Conservation (phyloP, 2,888 invertebrate species). For the Germaria angustata region DNA sequence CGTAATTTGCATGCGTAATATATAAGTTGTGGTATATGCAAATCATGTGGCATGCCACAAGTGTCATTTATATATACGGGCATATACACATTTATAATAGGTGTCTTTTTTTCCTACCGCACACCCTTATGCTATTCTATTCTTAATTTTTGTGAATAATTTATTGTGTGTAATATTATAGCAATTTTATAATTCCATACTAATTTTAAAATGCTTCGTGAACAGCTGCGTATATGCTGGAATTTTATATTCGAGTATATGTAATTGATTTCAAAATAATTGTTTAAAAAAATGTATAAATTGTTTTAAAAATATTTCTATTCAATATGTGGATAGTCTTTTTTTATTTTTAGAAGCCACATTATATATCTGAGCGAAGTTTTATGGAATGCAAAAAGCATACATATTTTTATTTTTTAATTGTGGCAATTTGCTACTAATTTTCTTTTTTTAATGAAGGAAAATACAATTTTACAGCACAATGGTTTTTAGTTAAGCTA, state of each 20-base stretch:
- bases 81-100: conserved; percentile 18
- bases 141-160: conserved; percentile 24
- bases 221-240: conserved; percentile 9
- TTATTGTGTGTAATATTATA: conserved; percentile 7
- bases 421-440: too few species aligned
- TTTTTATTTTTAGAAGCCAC: too few species aligned
- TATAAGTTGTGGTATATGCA: conserved; percentile 58
- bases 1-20: conserved; percentile 55
- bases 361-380: too few species aligned
- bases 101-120: neutral
- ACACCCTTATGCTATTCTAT: neutral
- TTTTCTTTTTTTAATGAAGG: too few species aligned
- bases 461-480: too few species aligned
- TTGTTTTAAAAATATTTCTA: too few species aligned
- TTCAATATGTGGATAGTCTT: too few species aligned
- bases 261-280: neutral
- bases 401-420: too few species aligned
- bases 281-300: neutral
- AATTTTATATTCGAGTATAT: neutral
- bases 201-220: conserved; percentile 5
- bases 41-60: conserved; percentile 65
- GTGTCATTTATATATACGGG: conserved; percentile 47
- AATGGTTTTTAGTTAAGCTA: too few species aligned
- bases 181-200: conserved; percentile 24
- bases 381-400: too few species aligned